These are phyloP conservation scores for Drosophila borborema DNA, from an alignment of 2,888 invertebrate species.

Conservation along the genomic window DNA sequence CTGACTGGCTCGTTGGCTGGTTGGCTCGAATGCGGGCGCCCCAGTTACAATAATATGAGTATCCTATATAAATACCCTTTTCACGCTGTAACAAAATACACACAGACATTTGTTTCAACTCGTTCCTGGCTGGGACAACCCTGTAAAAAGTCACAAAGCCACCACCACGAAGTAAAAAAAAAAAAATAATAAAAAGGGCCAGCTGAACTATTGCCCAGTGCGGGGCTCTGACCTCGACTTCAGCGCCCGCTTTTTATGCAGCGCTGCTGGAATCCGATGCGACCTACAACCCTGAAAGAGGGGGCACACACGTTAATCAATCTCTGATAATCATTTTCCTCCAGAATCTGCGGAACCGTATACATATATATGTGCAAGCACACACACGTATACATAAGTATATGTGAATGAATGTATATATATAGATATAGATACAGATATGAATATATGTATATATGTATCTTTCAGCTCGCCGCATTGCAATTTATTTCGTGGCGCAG, in stretches of 20 bases:
- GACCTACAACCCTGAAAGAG: conserved; percentile 44
- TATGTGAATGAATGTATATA: background rate
- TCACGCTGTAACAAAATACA: conserved; percentile 34
- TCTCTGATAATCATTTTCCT: conserved; percentile 71
- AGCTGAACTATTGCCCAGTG: conserved; percentile 28
- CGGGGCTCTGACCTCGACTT: conserved; percentile 29
- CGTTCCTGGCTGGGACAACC: conserved; percentile 34
- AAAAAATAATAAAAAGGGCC: conserved; percentile 17
- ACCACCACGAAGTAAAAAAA: conserved; percentile 49
- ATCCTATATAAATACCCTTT: conserved; percentile 57
- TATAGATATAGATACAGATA: conserved; percentile 15
- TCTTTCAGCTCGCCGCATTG: conserved; percentile 29
- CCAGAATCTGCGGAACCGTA: conserved; percentile 31
- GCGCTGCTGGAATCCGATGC: background rate
- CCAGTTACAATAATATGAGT: conserved; percentile 42
- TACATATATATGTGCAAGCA: conserved; percentile 15
- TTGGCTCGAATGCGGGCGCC: conserved; percentile 45
- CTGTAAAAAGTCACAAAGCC: conserved; percentile 67
- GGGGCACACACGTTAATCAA: conserved; percentile 63
- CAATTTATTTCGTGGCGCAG: conserved; percentile 27
- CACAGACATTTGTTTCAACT: conserved; percentile 59
- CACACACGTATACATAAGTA: no score
- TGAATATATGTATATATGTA: background rate
- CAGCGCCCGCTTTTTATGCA: conserved; percentile 5
- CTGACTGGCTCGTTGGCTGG: background rate